Percentiles rank a stretch among this genome's conserved stretches.
These are phyloP conservation scores for Erannis defoliaria DNA, from an alignment of 2,888 invertebrate species.

Conservation along the genomic window DNA sequence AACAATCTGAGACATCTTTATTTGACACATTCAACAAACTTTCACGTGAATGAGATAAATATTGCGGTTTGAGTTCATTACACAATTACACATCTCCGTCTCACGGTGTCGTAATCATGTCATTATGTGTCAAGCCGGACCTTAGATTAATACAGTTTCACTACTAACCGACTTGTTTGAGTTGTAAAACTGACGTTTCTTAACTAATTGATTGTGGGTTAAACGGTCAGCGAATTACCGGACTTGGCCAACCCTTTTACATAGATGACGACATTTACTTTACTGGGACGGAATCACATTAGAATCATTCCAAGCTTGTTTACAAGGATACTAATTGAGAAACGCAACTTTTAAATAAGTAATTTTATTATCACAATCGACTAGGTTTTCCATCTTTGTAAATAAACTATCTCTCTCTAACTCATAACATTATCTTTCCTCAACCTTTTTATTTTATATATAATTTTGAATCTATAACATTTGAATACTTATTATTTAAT, in stretches of 20 bases:
- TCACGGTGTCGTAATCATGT: conserved; percentile 35
- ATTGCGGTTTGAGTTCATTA: conserved; percentile 33
- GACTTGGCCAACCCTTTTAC: conserved; percentile 30
- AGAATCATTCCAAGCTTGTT: conserved; percentile 6
- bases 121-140: conserved; percentile 38
- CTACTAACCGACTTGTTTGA: conserved; percentile 35
- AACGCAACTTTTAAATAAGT: neutral
- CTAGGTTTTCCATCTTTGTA: neutral
- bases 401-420: too few relatives aligned
- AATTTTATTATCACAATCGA: neutral
- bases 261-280: conserved; percentile 27
- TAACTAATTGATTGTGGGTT: conserved; percentile 43
- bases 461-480: too few relatives aligned
- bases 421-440: too few relatives aligned
- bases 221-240: conserved; percentile 37
- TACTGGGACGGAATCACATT: conserved; percentile 20
- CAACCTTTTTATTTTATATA: too few relatives aligned
- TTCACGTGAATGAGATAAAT: conserved; percentile 30
- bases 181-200: conserved; percentile 38
- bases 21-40: conserved; percentile 26
- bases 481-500: too few relatives aligned
- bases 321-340: conserved; percentile 12
- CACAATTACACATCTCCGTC: conserved; percentile 31
- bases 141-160: conserved; percentile 33
- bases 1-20: conserved; percentile 11